Conservation (phyloP, 2,113 vertebrate species). For the Centropus unirufus region DNA sequence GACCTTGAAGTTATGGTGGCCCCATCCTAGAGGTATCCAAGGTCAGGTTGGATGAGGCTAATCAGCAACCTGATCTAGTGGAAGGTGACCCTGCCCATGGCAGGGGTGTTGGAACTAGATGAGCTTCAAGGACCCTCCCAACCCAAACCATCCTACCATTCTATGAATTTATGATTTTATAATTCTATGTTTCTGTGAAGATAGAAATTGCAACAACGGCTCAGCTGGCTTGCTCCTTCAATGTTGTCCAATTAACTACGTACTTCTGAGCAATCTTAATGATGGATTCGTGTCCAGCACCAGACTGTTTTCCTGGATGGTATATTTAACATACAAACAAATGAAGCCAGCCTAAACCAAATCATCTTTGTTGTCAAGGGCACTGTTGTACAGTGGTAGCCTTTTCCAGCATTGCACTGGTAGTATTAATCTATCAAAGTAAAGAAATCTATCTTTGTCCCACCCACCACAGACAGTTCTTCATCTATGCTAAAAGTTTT, state of each 20-base stretch:
- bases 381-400: neutral
- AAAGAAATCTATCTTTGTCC: neutral
- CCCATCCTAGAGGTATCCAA: no score
- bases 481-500: neutral
- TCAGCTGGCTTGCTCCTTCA: neutral
- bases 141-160: no score
- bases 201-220: neutral
- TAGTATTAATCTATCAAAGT: neutral
- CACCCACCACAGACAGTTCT: neutral
- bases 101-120: no score
- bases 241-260: neutral
- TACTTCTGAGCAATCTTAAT: neutral
- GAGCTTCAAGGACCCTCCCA: no score
- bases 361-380: neutral
- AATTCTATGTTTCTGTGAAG: no score
- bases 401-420: fast-evolving
- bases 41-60: no score
- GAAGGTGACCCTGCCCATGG: no score
- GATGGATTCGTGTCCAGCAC: neutral
- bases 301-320: neutral
- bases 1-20: no score
- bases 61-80: no score
- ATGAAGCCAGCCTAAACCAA: neutral
- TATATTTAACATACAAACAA: neutral
- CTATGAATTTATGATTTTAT: no score